A percentile compares a stretch with the other conserved stretches of the same genome.
phyloP scores from a whole-genome alignment of 2,797 vertebrate species.

The Podargus strigoides region DNA sequence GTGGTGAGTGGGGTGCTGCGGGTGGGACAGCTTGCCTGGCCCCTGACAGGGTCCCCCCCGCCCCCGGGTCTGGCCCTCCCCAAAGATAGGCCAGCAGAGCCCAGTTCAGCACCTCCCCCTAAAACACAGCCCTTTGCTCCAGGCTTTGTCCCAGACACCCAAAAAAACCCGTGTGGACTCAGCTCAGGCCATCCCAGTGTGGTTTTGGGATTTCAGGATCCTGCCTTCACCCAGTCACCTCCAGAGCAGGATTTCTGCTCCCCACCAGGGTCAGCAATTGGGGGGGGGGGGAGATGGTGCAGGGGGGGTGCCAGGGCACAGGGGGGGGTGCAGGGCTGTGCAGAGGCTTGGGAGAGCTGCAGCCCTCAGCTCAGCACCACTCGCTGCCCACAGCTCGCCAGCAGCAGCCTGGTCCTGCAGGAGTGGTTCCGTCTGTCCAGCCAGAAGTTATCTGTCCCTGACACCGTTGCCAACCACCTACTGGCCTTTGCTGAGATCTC shows the following conservation, averaged over 20 bases:
- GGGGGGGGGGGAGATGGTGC: not conserved
- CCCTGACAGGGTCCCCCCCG: not conserved
- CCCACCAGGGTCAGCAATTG: accelerated
- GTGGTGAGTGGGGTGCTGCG: slow-evolving; percentile 74
- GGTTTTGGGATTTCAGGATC: not conserved
- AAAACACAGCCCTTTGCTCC: not conserved
- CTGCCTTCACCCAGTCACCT: not conserved
- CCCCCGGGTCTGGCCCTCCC: not conserved
- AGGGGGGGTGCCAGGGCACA: not conserved
- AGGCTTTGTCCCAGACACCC: not conserved
- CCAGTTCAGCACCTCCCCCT: not conserved
- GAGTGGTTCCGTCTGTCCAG: slow-evolving; percentile 96
- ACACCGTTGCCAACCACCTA: slow-evolving; percentile 82
- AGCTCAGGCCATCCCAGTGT: not conserved
- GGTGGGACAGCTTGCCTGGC: not conserved
- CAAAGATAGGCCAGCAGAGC: not conserved
- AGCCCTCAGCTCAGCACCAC: not conserved
- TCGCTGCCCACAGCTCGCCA: slow-evolving; percentile 73
- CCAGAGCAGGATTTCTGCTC: not conserved
- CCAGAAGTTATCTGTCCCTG: slow-evolving; percentile 80
- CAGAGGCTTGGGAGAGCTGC: accelerated
- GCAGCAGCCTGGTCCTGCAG: slow-evolving; percentile 84
- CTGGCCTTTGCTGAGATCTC: slow-evolving; percentile 84
- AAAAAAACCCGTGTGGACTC: not conserved
- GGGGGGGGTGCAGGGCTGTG: accelerated